Base-by-base conservation (phyloP, 1,140 invertebrate species). In the Cyclargus thomasi region DNA sequence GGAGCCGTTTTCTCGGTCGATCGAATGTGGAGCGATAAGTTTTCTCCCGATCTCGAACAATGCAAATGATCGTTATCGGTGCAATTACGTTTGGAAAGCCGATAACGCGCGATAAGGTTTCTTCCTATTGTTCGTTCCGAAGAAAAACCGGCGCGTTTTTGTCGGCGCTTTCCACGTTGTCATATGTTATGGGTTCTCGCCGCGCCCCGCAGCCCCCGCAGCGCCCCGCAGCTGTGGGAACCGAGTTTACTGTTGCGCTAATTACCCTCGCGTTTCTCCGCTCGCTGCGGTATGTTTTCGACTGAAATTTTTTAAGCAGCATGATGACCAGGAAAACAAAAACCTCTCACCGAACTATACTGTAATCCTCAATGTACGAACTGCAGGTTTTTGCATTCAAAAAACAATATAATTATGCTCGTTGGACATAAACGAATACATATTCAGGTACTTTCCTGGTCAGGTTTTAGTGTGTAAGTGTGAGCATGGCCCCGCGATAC, bases 1-100 rank as follows among this genome's bases (percentile, higher is more conserved):
- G 67, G 70, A 53, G 62, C 47, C 78, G 70, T 77, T 79, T 75
- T 69, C 67, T 68, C 69, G 70, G 68, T 71, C 70, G 73, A 83
- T 83, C 79, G 76, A 74, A 78, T 78, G 82, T 78, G 68, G 68
- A 73, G 74, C 77, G 77, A 85, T 85, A 83, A 82, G 82, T 88
- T 86, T 86, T 85, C 86, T 80, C 81, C 68, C 76, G 74, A 76
- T 71, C 69, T 73, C 72, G 75, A 86, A 85, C 82, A 86, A 85
- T 86, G 83, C 83, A 86, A 82, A 82, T 81, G 78, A 84, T 85
- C 82, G 79, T 87, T 86, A 85, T 85, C 81, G 73, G 75, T 77
- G 74, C 78, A 79, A 82, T 82, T 80, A 80, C 74, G 62, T 59
- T 79, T 86, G 82, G 85, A 88, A 88, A 88, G 84, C 67, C 77